Evolutionary conservation across 2,797 vertebrate species (phyloP), one percentile per base, ranked within the genome.

Genomic region (Ceyx erithaca): DNA sequence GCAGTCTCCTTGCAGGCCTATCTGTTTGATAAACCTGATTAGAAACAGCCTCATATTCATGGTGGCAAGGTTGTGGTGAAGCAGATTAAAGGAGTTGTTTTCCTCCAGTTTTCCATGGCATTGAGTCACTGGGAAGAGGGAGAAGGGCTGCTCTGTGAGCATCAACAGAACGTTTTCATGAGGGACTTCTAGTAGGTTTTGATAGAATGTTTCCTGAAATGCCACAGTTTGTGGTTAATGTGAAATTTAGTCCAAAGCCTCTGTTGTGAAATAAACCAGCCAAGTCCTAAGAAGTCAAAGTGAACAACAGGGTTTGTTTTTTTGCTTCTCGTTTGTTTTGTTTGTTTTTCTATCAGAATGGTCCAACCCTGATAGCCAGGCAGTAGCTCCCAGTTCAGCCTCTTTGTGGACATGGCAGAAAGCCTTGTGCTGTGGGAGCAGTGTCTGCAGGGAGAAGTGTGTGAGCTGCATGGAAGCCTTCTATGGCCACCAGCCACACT

Each of bases 371-470:
- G 40, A 35, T 35, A 67, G 61, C 22, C 52, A 61, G 49, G 49
- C 61, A 37, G 64, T 35, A 80, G 30, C 28, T 78, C n/a, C 66
- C 35, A 35, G 46, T 54, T 83, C 37, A 64, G 51, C 49, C 67
- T 77, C 45, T 82, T 21, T 1, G 1, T 23, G 40, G 62, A 40
- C 43, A 7, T 0, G 3, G 52, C 3, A 0, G 41, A 18, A 85
- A 33, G 26, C 59, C 35, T 62, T 67, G 35, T 78, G 57, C 48
- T 70, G 15, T n/a, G 37, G 31, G 28, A 63, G 77, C 57, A 64
- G 25, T 3, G 0, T 71, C 89, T 68, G 37, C 43, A 26, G 23
- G 37, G 43, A 63, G 8, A 58, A 63, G 37, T 3, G 1, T 52
- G 55, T 46, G 58, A 48, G 64, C 61, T 92, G 33, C 58, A 48